Evolutionary conservation across 2,797 vertebrate species (phyloP).

Genomic region (Eulemur mongoz): DNA sequence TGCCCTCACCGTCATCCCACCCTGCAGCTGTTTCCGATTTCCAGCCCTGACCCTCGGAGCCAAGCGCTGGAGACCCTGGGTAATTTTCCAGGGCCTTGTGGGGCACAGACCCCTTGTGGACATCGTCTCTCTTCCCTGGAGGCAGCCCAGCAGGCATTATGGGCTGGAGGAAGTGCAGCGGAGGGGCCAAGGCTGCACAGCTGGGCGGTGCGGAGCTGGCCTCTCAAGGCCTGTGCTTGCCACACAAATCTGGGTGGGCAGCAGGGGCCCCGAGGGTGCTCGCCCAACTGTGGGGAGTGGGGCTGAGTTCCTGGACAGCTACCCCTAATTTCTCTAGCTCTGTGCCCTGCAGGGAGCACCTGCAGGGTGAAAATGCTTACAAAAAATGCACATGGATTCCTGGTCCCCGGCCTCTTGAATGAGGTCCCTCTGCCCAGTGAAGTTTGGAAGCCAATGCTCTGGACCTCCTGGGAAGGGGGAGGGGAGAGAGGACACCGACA

Average conservation of each 20-base stretch:
- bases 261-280: neutral
- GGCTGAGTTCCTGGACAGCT: neutral
- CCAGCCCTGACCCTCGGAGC: neutral
- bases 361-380: neutral
- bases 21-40: neutral
- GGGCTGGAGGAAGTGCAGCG: neutral
- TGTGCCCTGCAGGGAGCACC: neutral
- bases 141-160: neutral
- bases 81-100: neutral
- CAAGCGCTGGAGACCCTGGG: neutral
- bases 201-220: neutral
- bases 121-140: neutral
- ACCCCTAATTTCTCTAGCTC: neutral
- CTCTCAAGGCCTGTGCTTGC: neutral
- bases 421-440: neutral
- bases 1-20: neutral
- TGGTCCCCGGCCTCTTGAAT: neutral
- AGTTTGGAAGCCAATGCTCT: neutral
- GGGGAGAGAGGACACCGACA: neutral
- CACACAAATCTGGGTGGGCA: too few species aligned
- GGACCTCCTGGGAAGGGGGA: neutral
- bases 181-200: neutral
- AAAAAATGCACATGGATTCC: neutral
- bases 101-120: neutral
- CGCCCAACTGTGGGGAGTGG: neutral